Base-by-base conservation (phyloP, 2,797 vertebrate genomes). In the Gobionotothen gibberifrons region DNA sequence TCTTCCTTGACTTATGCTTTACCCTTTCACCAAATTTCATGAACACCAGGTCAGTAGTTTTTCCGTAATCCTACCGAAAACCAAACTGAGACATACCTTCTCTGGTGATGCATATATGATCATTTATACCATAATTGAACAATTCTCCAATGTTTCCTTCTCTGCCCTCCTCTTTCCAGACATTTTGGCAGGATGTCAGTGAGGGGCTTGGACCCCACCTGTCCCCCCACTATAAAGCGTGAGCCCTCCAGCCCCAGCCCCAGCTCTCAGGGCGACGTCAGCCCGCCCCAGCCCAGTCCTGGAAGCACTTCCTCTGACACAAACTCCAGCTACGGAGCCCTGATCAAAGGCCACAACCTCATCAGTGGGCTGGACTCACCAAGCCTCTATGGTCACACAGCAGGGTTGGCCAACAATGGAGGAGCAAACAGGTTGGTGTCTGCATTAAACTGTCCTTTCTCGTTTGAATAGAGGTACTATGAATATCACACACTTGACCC, bases 241-340 rank as follows among this genome's bases (percentile, higher is more conserved):
- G 93, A 94, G 53, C 91, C 93, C 52, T 88, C 91, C 86, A 93
- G 93, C 68, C 93, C 91, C 14, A 91, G 87, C 60, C 90, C 92
- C 67, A 92, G 92, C 86, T 93, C 90, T 47, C 91, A 91, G 80
- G 92, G 89, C 3, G 89, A 93, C 29, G 74, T 84, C 70, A 93
- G 92, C 81, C 90, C 91, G 0, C 84, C 90, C 3, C 93, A 92
- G 56, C 93, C 92, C 81, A 94, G 93, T 29, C 93, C 93, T 0
- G 90, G 80, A 26, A 90, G 92, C 85, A 85, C 93, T 9, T 93
- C 93, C 22, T 94, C 93, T 0, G 92, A 93, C 83, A 93, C 93
- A 6, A 94, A 93, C 89, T 94, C 92, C 76, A 91, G 90, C 83
- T 94, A 85, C 1, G 89, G 92, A 46, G 83, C 59, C 62, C 85